Base-by-base conservation (phyloP, 2,888 invertebrate genomes). In the Epistrophe eligans region DNA sequence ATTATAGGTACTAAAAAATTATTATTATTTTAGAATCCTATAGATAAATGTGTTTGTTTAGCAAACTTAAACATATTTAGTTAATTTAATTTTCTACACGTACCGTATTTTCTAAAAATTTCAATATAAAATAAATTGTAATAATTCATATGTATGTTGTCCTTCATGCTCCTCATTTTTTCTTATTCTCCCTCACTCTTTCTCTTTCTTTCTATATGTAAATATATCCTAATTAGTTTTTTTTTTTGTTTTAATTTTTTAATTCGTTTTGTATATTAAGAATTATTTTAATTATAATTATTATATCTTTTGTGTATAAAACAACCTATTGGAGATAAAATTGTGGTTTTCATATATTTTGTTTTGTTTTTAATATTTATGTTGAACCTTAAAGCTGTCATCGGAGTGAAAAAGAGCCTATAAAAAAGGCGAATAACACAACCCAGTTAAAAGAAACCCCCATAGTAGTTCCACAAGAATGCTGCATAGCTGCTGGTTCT, bases 401-500 rank as follows among this genome's bases (percentile, higher is more conserved):
- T 88, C 88, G 89, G 52, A 76, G 77, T 77, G 89, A 45, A 89
- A 83, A 80, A 82, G 89, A 43, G 89, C 88, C 87, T 84, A 90
- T 87, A 84, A 91, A 89, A 70, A 91, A 89, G 90, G 90, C 89
- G 88, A 91, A 89, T 90, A 91, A 90, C 90, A 91, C 91, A 91
- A 92, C 90, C 90, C 90, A 90, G 89, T 91, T 89, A 88, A 90
- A 77, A 77, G 91, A 90, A 80, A 89, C 76, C 52, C 84, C 55
- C 79, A 77, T 89, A 73, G 90, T 89, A 73, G 90, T 89, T 79
- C 90, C 91, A 79, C 90, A 90, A 67, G 93, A 92, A 89, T 93
- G 93, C 88, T 93, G 93, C 92, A 93, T 93, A 62, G 93, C 93
- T 88, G 93, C 93, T 72, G 93, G 93, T 89, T 93, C 92, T 89